Conservation (phyloP, 2,113 vertebrate species). For the Struthio camelus region DNA sequence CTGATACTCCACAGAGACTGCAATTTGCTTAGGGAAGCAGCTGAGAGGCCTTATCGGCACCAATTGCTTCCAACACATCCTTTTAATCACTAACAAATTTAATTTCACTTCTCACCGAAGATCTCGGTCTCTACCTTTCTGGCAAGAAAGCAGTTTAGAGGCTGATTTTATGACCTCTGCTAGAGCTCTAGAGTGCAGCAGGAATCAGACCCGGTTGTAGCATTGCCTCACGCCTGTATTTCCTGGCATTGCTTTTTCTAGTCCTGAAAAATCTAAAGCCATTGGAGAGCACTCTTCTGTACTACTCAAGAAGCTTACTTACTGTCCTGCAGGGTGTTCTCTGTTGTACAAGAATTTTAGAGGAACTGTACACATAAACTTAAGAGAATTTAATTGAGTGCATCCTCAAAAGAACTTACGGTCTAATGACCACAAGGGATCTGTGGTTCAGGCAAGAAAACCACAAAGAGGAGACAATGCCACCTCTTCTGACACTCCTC, state of each 20-base stretch:
- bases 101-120: conserved; percentile 51
- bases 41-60: background rate
- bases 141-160: background rate
- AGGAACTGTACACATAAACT: background rate
- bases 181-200: background rate
- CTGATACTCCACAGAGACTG: background rate
- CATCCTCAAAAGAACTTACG: background rate
- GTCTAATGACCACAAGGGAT: background rate
- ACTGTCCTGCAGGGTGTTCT: background rate
- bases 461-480: background rate
- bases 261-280: background rate
- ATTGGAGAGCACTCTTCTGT: background rate
- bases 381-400: background rate
- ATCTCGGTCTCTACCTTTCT: conserved; percentile 12
- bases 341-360: background rate
- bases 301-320: background rate
- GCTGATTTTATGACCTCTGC: background rate
- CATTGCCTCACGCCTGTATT: background rate
- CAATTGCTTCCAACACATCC: background rate
- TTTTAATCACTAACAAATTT: conserved; percentile 9
- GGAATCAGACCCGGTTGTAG: background rate
- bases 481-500: background rate
- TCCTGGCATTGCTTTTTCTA: background rate
- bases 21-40: background rate
- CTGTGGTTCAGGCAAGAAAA: background rate